Base-by-base conservation (phyloP, 2,888 invertebrate genomes). In the Caenorhabditis sp. region DNA sequence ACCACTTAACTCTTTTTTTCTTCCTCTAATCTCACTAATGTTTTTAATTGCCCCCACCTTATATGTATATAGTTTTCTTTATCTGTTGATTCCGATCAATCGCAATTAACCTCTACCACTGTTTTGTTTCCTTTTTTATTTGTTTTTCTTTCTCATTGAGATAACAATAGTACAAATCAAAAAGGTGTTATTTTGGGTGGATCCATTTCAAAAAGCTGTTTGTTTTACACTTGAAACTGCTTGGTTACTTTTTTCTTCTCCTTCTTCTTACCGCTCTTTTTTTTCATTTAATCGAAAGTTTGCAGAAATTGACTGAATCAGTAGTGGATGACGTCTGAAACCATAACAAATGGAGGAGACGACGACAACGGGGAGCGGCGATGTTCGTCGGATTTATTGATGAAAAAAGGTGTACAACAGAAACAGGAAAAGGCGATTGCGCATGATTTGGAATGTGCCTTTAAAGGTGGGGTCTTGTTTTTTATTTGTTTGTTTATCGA, bases 371-470 rank as follows among this genome's bases (percentile, higher is more conserved):
- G 37, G 4, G 59, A 49, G 23, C 37, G 37, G 31, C 12, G 37
- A 31, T 36, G 58, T 17, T 24, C 17, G 17, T 37, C 17, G 51
- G n/a, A 21, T 49, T 24, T 63, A 68, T 54, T 57, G 67, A 54
- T 53, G 65, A 58, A 66, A 50, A 76, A 78, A 57, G 64, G 69
- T 51, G 63, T 68, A 23, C 73, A 69, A 26, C 71, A 73, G 24
- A 78, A 78, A 58, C 69, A 76, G 31, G 78, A 78, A 49, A 73
- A 74, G 23, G 69, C 71, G 17, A 67, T 71, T 24, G 68, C 69
- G n/a, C 78, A 76, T 58, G 76, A 76, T 62, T 74, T 78, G 62
- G 78, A 78, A 61, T 60, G 53, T 10, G 76, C 76, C n/a, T 59
- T 69, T 1, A 78, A 78, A 70, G 76, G 78, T 78, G 31, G 26